Percentiles rank a stretch among this genome's conserved stretches.
These are phyloP conservation scores for Camponotus vicinus DNA, from an alignment of 1,140 invertebrate genomes.

Conservation along the genomic window DNA sequence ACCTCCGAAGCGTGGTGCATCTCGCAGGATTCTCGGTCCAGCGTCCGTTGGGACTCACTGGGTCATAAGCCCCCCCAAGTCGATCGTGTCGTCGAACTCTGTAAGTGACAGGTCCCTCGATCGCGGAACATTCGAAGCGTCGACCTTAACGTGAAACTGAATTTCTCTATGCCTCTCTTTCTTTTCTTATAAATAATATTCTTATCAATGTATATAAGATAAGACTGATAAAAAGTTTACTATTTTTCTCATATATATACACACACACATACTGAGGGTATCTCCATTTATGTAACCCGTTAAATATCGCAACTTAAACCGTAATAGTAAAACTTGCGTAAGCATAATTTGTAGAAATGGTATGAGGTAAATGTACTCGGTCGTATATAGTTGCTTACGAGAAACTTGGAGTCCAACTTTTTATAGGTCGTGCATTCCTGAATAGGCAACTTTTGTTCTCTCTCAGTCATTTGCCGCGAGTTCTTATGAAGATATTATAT, in stretches of 20 bases:
- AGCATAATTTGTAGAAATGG: conserved; percentile 26
- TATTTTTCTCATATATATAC: too few species aligned
- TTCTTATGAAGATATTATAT: neutral
- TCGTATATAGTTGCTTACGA: conserved; percentile 13
- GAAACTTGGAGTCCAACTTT: conserved; percentile 40
- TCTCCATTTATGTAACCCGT: neutral
- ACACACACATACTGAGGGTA: neutral
- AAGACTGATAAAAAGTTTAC: too few species aligned
- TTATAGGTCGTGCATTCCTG: conserved; percentile 40
- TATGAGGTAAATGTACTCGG: conserved; percentile 17
- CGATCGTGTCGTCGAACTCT: conserved; percentile 75
- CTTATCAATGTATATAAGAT: too few species aligned
- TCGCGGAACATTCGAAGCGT: neutral
- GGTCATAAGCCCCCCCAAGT: conserved; percentile 67
- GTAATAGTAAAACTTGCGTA: neutral
- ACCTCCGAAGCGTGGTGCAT: conserved; percentile 37
- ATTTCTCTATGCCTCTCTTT: neutral
- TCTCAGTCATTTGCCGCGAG: neutral
- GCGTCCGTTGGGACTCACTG: conserved; percentile 63
- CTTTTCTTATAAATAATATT: too few species aligned
- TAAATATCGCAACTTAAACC: neutral
- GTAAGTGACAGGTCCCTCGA: conserved; percentile 67
- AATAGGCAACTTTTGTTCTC: conserved; percentile 17
- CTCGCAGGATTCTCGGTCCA: conserved; percentile 33
- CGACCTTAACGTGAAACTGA: neutral